These are phyloP conservation scores for Toxotes jaculatrix DNA, from an alignment of 2,113 vertebrate genomes.

Conservation along the genomic window DNA sequence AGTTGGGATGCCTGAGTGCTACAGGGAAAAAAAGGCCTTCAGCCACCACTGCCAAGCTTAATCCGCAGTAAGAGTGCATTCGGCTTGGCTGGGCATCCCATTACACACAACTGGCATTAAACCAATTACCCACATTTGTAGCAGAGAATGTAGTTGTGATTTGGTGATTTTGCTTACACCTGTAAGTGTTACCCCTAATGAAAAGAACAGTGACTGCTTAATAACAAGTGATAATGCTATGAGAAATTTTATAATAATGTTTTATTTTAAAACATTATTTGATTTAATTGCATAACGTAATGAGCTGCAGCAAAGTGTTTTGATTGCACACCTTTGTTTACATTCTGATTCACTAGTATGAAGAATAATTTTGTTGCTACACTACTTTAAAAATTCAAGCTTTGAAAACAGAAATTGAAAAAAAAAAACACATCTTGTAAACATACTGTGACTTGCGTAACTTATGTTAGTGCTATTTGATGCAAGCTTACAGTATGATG, in stretches of 20 bases:
- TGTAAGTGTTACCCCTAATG: background rate
- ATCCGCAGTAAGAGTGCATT: conserved; percentile 20
- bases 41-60: conserved; percentile 2
- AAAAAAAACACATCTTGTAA: conserved; percentile 3
- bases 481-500: background rate
- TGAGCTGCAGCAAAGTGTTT: background rate
- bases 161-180: background rate
- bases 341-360: background rate
- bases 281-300: background rate
- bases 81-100: background rate
- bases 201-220: background rate
- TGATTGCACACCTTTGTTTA: background rate
- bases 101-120: conserved; percentile 22
- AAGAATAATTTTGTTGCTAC: background rate
- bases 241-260: background rate
- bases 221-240: background rate
- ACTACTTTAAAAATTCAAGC: background rate
- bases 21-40: background rate
- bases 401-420: background rate
- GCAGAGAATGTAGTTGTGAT: background rate
- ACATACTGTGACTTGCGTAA: background rate
- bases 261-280: background rate
- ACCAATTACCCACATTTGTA: conserved; percentile 12
- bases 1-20: background rate
- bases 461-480: background rate